Conservation (phyloP, 2,113 vertebrate species). For the Mustela nigripes region DNA sequence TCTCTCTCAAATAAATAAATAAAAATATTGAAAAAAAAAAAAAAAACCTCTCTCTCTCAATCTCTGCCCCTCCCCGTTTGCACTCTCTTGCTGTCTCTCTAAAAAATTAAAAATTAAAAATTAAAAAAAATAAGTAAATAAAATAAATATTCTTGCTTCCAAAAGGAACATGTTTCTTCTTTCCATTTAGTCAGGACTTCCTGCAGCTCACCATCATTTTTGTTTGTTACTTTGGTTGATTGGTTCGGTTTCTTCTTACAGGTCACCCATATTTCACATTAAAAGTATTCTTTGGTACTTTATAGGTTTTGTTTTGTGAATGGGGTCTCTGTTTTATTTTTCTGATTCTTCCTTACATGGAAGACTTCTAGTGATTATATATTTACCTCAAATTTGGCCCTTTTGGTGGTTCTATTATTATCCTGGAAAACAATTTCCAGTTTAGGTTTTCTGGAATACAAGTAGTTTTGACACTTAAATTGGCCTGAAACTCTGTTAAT, state of each 20-base stretch:
- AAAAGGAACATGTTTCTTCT: neutral
- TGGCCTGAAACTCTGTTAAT: constrained; percentile 3
- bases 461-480: constrained; percentile 21
- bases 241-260: neutral
- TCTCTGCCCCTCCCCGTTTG: neutral
- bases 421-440: neutral
- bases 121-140: neutral
- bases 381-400: neutral
- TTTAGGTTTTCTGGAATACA: constrained; percentile 20
- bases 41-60: neutral
- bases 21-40: neutral
- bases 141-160: neutral
- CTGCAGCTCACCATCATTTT: neutral
- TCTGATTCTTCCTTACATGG: neutral
- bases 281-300: neutral
- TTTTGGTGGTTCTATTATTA: neutral
- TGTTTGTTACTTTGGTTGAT: neutral
- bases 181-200: neutral
- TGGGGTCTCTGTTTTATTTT: neutral
- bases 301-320: constrained; percentile 1
- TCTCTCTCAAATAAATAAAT: neutral
- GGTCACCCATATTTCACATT: neutral
- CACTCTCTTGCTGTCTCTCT: neutral
- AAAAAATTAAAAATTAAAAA: too few relatives aligned
- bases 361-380: neutral